These are phyloP conservation scores for Caenorhabditis sp. DNA, from an alignment of 2,888 invertebrate species.

Conservation along the genomic window DNA sequence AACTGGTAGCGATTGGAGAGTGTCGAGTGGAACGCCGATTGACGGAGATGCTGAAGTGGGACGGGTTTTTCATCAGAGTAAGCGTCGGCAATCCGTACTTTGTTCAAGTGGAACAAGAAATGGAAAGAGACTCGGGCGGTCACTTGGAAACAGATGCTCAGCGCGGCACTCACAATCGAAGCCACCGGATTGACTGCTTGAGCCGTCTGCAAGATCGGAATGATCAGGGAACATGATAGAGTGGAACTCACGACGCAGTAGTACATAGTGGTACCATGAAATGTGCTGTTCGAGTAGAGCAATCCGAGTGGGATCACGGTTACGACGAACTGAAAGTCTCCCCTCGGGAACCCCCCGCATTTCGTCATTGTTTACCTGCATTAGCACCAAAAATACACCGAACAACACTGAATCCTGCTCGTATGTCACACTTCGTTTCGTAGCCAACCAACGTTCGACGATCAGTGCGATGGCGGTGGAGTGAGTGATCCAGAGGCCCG, in stretches of 20 bases:
- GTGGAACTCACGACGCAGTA: constrained; percentile 30
- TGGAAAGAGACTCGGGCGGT: constrained; percentile 18
- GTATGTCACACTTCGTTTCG: constrained; percentile 35
- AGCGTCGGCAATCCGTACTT: constrained; percentile 27
- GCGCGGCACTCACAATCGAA: constrained; percentile 26
- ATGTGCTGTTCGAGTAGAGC: constrained; percentile 22
- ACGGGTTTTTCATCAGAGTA: constrained; percentile 4
- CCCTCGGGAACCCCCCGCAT: too few relatives aligned
- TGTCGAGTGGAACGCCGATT: constrained; percentile 1
- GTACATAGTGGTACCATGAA: constrained; percentile 33
- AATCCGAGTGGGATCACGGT: constrained; percentile 17
- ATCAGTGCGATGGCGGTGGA: constrained; percentile 38
- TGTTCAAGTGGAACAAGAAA: constrained; percentile 19
- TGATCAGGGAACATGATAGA: background rate
- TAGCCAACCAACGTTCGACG: constrained; percentile 42
- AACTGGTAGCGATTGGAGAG: constrained; percentile 44
- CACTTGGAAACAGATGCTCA: constrained; percentile 32
- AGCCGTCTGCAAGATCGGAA: constrained; percentile 11
- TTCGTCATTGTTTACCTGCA: constrained; percentile 21
- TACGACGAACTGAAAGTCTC: constrained; percentile 29
- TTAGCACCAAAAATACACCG: constrained; percentile 13
- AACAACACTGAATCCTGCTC: constrained; percentile 19
- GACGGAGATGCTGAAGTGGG: constrained; percentile 24
- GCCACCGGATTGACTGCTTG: constrained; percentile 11
- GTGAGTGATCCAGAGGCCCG: constrained; percentile 47